These are phyloP conservation scores for Diplodus puntazzo DNA, from an alignment of 2,797 vertebrate species.

Conservation along the genomic window DNA sequence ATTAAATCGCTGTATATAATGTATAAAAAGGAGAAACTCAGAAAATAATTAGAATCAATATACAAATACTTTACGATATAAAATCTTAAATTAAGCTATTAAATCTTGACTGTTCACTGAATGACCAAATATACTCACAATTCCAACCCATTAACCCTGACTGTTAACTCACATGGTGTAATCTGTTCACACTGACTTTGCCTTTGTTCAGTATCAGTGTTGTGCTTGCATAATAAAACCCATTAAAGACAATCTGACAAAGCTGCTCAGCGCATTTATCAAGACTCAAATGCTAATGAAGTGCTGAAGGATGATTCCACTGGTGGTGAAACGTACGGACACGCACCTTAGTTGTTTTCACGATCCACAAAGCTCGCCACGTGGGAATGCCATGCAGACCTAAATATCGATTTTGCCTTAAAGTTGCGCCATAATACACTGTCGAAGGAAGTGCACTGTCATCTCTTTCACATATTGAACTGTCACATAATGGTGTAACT, in stretches of 20 bases:
- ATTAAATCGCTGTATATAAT: not conserved
- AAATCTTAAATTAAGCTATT: constrained; percentile 17
- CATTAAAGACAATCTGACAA: constrained; percentile 27
- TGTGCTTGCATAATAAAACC: constrained; percentile 45
- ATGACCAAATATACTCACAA: constrained; percentile 3
- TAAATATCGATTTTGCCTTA: constrained; percentile 62
- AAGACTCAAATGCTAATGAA: constrained; percentile 2
- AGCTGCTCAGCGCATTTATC: constrained; percentile 27
- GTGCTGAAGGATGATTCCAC: constrained; percentile 28
- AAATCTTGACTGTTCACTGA: constrained; percentile 30
- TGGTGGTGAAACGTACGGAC: constrained; percentile 4
- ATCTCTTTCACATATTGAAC: constrained; percentile 14
- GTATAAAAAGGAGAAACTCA: not conserved
- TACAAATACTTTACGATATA: constrained; percentile 31
- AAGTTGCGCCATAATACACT: constrained; percentile 37
- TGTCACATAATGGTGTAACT: constrained; percentile 15
- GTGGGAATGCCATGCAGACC: constrained; percentile 19
- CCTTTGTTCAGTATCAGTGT: constrained; percentile 45
- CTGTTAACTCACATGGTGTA: constrained; percentile 8
- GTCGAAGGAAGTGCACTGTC: constrained; percentile 12
- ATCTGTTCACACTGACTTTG: constrained; percentile 38
- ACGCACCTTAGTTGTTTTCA: constrained; percentile 11
- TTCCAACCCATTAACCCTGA: constrained; percentile 4
- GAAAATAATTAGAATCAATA: constrained; percentile 26
- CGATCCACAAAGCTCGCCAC: constrained; percentile 10